Conservation (phyloP, 2,888 invertebrate genomes). For the Agonum fuliginosum region DNA sequence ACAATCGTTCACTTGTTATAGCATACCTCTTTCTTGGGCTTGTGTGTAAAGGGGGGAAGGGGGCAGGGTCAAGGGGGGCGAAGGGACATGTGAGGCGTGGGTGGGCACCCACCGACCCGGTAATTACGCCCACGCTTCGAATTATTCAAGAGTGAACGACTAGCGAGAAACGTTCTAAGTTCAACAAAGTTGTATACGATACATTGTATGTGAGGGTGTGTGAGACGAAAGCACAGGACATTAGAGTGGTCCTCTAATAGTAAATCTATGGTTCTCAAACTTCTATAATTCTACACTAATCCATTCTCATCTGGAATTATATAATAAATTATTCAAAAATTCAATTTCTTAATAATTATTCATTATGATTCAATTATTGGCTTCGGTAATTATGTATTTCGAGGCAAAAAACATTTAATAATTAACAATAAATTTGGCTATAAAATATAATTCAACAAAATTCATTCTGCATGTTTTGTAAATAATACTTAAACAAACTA, state of each 20-base stretch:
- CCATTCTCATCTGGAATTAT: no score
- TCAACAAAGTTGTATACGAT: not conserved
- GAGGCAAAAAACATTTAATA: no score
- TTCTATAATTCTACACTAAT: no score
- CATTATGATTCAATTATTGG: no score
- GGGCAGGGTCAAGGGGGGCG: not conserved
- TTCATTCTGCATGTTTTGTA: no score
- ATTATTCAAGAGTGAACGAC: conserved; percentile 39
- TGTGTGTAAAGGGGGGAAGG: not conserved
- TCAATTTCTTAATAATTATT: no score
- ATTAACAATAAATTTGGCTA: no score
- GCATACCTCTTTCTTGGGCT: not conserved
- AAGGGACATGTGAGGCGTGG: not conserved
- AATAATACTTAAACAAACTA: no score
- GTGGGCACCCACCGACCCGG: conserved; percentile 47
- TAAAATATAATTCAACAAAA: no score
- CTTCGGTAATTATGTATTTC: no score
- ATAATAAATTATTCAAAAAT: no score
- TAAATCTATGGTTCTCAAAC: no score
- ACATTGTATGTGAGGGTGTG: not conserved
- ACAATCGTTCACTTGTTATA: not conserved
- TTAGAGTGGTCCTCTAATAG: not conserved
- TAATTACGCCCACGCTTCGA: conserved; percentile 50
- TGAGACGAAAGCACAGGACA: not conserved
- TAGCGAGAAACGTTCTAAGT: not conserved